These are phyloP conservation scores for Epinephelus malabaricus DNA, from an alignment of 2,797 vertebrate species.

Conservation along the genomic window DNA sequence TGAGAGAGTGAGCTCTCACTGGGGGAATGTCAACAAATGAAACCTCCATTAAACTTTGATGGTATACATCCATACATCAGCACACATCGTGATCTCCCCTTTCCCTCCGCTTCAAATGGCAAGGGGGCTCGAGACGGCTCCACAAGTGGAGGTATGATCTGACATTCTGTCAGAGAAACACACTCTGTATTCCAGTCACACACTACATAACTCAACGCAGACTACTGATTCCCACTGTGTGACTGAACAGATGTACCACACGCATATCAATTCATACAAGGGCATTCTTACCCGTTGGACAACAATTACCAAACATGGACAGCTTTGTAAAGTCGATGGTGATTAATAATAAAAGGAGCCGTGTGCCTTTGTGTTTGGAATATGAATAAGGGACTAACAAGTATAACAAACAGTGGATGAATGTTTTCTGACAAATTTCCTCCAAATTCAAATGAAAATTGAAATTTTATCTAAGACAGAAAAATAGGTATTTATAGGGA, in stretches of 20 bases:
- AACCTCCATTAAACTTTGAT: conserved; percentile 71
- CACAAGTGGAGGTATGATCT: conserved; percentile 45
- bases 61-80: conserved; percentile 62
- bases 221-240: conserved; percentile 25
- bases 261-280: conserved; percentile 43
- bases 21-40: conserved; percentile 64
- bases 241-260: conserved; percentile 35
- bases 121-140: conserved; percentile 14
- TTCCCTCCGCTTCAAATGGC: conserved; percentile 42
- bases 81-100: conserved; percentile 39
- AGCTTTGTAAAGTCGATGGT: not conserved
- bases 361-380: not conserved
- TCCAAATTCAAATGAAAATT: not conserved
- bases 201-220: conserved; percentile 36
- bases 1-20: conserved; percentile 36
- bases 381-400: not conserved
- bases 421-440: not conserved
- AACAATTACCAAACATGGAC: conserved; percentile 6
- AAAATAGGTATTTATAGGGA: not conserved
- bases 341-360: conserved; percentile 11
- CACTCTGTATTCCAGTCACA: conserved; percentile 68
- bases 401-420: not conserved
- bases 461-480: not conserved
- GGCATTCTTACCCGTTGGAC: not conserved
- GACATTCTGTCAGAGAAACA: conserved; percentile 55